These are phyloP conservation scores for Diadophis punctatus DNA, from an alignment of 2,113 vertebrate species.

Conservation along the genomic window DNA sequence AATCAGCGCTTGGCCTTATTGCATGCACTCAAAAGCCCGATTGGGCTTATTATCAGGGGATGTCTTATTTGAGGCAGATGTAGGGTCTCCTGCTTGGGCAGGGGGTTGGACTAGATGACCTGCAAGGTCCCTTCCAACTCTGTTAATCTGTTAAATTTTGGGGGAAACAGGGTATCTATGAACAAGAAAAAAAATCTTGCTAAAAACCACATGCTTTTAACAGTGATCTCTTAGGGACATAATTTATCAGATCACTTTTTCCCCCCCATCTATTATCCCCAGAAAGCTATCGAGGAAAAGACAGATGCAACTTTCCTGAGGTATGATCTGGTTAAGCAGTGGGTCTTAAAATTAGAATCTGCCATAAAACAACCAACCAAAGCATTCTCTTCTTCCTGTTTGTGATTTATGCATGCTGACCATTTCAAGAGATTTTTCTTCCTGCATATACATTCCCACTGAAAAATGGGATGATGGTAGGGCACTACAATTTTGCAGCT, in stretches of 20 bases:
- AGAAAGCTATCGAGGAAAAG: not conserved
- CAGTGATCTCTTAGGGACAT: not conserved
- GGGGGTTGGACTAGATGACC: too few species aligned
- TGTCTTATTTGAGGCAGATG: too few species aligned
- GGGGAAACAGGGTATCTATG: not conserved
- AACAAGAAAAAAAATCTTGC: not conserved
- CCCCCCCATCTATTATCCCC: not conserved
- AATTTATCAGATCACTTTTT: not conserved
- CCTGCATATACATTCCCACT: not conserved
- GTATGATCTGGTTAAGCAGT: not conserved
- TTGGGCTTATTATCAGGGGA: too few species aligned
- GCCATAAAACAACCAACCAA: not conserved
- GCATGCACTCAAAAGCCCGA: too few species aligned
- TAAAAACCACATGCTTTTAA: not conserved
- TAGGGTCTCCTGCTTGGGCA: too few species aligned
- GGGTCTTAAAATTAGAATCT: not conserved
- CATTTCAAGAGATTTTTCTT: not conserved
- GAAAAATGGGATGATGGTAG: not conserved
- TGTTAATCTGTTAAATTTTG: too few species aligned
- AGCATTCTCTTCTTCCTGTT: not conserved
- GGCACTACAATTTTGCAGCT: not conserved
- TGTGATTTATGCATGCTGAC: not conserved
- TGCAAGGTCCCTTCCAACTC: too few species aligned
- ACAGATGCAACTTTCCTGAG: not conserved
- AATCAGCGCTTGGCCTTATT: too few species aligned